A percentile compares a stretch with the other conserved stretches of the same genome.
Conservation (phyloP, 2,113 vertebrate genomes). For the Recurvirostra avosetta region DNA sequence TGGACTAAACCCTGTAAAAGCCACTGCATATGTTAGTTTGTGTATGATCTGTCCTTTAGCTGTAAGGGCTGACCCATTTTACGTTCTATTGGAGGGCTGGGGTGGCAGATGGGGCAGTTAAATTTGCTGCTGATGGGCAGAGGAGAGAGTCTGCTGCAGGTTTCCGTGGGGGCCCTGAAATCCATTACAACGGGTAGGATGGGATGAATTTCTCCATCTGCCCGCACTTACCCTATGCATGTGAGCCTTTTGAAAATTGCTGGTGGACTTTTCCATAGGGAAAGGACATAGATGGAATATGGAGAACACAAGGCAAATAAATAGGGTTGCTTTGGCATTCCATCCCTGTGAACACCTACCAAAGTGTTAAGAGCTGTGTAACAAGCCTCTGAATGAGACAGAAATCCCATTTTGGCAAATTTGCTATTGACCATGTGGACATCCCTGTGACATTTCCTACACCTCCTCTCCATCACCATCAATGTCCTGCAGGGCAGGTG, state of each 20-base stretch:
- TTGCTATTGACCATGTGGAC: not conserved
- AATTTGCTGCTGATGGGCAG: not conserved
- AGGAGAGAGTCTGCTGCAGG: not conserved
- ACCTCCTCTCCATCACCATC: not conserved
- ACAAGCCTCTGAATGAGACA: not conserved
- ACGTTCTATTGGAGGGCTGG: not conserved
- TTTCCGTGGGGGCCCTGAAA: not conserved
- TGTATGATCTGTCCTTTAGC: not conserved
- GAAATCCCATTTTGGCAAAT: conserved; percentile 12
- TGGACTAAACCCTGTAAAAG: not conserved
- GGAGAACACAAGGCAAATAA: not conserved
- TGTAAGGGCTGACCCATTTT: not conserved
- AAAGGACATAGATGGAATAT: not conserved
- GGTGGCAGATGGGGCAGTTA: conserved; percentile 39
- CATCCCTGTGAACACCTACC: not conserved
- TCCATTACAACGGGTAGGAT: not conserved
- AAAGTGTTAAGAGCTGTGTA: not conserved
- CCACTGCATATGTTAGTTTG: not conserved
- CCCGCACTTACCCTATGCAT: not conserved
- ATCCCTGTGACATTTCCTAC: not conserved
- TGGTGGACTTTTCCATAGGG: not conserved
- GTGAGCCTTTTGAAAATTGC: not conserved
- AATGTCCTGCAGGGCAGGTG: conserved; percentile 5
- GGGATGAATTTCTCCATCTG: not conserved
- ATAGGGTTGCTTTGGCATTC: not conserved